phyloP scores from a whole-genome alignment of 1,140 invertebrate species.

The Drosophila grimshawi region DNA sequence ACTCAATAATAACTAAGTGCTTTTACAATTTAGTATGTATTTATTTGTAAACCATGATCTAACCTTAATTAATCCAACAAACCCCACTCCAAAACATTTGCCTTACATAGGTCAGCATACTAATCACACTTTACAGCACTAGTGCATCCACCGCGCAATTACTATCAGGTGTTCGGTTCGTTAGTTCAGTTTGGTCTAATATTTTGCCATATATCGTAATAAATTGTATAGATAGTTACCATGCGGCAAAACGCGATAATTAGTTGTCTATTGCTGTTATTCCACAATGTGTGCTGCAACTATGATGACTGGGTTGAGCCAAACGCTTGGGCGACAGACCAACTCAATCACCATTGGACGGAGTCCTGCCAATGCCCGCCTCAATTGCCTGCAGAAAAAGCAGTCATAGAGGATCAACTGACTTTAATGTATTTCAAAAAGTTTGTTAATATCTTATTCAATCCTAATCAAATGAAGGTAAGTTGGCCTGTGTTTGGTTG shows the following conservation, averaged over 20 bases:
- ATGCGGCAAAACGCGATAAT: slow-evolving; percentile 50
- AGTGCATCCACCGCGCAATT: slow-evolving; percentile 35
- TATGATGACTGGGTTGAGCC: slow-evolving; percentile 67
- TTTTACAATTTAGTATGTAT: background rate
- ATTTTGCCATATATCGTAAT: background rate
- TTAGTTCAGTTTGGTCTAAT: slow-evolving; percentile 4
- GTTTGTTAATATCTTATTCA: slow-evolving; percentile 63
- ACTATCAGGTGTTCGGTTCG: slow-evolving; percentile 32
- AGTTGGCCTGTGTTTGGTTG: slow-evolving; percentile 2
- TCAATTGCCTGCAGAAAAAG: slow-evolving; percentile 6
- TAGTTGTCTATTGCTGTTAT: slow-evolving; percentile 50
- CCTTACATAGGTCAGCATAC: background rate
- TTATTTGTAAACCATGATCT: background rate
- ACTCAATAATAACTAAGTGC: background rate
- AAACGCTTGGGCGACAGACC: slow-evolving; percentile 51
- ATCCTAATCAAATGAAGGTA: slow-evolving; percentile 60
- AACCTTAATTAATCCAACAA: background rate
- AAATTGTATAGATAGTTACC: slow-evolving; percentile 4
- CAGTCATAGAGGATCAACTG: slow-evolving; percentile 48
- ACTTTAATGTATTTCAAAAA: slow-evolving; percentile 73
- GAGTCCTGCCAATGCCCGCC: slow-evolving; percentile 38
- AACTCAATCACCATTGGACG: slow-evolving; percentile 5
- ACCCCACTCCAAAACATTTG: background rate
- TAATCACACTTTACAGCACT: slow-evolving; percentile 28
- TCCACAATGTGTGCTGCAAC: slow-evolving; percentile 53